Conservation (phyloP, 2,888 invertebrate species). For the Spodoptera picta region DNA sequence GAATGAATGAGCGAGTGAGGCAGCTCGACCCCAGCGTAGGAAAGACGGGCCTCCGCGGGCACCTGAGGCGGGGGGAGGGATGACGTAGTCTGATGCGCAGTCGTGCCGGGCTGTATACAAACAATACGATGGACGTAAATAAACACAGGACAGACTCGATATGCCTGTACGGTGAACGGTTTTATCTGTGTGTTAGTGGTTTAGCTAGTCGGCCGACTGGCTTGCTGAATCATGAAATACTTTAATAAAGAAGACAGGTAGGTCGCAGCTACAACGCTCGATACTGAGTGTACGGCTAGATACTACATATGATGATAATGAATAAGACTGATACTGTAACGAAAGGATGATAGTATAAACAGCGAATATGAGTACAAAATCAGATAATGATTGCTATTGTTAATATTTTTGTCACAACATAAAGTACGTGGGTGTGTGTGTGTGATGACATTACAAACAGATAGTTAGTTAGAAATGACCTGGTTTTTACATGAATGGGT, state of each 20-base stretch:
- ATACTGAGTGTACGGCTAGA: constrained; percentile 9
- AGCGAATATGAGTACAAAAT: constrained; percentile 5
- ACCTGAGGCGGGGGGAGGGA: constrained; percentile 70
- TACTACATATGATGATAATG: constrained; percentile 3
- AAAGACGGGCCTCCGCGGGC: constrained; percentile 81
- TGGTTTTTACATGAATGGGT: no score
- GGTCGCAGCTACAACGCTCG: constrained; percentile 2
- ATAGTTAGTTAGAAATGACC: no score
- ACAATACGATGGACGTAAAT: constrained; percentile 89
- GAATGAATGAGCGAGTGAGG: constrained; percentile 87
- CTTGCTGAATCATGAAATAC: constrained; percentile 55
- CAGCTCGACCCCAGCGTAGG: constrained; percentile 80
- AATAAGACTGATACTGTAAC: no score
- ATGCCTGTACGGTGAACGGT: constrained; percentile 75
- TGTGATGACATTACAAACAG: no score
- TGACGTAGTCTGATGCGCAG: constrained; percentile 87
- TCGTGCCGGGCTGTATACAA: constrained; percentile 88
- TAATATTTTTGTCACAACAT: no score
- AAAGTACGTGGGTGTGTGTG: no score
- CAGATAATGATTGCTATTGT: no score
- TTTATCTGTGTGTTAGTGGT: constrained; percentile 82
- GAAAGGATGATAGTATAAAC: constrained; percentile 1
- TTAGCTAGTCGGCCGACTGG: constrained; percentile 64
- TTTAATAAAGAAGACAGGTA: constrained; percentile 38
- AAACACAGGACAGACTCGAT: constrained; percentile 83